Evolutionary conservation across 2,888 invertebrate genomes (phyloP).

Genomic region (Microctonus aethiopoides): DNA sequence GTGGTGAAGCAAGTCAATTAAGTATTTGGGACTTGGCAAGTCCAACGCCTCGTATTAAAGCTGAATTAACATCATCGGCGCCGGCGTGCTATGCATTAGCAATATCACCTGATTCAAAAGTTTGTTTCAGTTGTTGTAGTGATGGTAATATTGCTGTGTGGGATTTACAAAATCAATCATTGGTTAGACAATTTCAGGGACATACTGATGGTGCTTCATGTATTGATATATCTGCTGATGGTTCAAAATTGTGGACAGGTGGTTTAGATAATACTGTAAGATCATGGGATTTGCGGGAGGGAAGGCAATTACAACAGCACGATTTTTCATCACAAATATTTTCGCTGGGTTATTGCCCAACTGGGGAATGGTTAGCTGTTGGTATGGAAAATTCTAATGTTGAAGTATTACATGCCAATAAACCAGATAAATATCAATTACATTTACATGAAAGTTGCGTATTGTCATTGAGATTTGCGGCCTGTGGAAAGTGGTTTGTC

Average conservation of each 20-base stretch:
- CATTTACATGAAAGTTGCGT: constrained; percentile 98
- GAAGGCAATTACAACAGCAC: constrained; percentile 92
- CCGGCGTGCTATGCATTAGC: constrained; percentile 98
- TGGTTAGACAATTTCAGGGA: constrained; percentile 93
- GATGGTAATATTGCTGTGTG: constrained; percentile 98
- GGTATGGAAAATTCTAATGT: constrained; percentile 99
- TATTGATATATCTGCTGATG: constrained; percentile 96
- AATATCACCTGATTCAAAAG: constrained; percentile 96
- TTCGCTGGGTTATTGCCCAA: constrained; percentile 91
- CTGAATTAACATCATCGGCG: constrained; percentile 89
- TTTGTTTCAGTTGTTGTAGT: constrained; percentile 98
- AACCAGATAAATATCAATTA: constrained; percentile 95
- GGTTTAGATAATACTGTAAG: constrained; percentile 97
- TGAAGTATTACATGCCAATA: constrained; percentile 90
- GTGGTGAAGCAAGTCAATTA: constrained; percentile 94
- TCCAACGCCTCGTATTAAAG: constrained; percentile 91
- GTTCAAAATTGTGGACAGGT: constrained; percentile 90
- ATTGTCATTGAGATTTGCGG: constrained; percentile 92
- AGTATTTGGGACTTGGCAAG: constrained; percentile 96
- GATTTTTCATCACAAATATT: constrained; percentile 94
- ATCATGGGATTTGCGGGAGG: constrained; percentile 95
- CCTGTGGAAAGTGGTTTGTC: constrained; percentile 98
- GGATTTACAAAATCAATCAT: constrained; percentile 91
- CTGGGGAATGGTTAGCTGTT: constrained; percentile 96
- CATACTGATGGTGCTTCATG: constrained; percentile 98